Evolutionary conservation across 2,797 vertebrate species (phyloP), one percentile per base, ranked within the genome.

Genomic region (Enteromius thamalakanensis): DNA sequence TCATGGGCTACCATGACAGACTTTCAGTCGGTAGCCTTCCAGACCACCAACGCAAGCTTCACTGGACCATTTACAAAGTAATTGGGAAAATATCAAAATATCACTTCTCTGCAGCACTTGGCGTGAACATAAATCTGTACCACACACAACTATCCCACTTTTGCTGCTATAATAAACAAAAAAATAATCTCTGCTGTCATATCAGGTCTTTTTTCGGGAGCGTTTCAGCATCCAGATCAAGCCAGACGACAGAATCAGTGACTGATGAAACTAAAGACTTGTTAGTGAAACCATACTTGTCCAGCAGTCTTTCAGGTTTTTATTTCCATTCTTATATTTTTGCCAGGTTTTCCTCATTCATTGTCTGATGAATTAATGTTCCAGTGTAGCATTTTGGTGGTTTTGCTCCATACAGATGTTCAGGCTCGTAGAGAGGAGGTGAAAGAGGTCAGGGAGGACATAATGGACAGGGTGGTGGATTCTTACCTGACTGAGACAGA

Each of bases 401-500:
- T 8, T 77, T 69, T 82, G 19, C 81, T 78, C 5, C 4, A 17
- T 64, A 15, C 88, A 97, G 97, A 94, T n/a, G 86, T 90, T 17
- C 93, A 86, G 64, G 32, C 84, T 81, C 90, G 87, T 80, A 92
- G 78, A 88, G 88, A 93, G 40, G 87, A 90, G 3, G 34, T 86
- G 34, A 90, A 87, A 68, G 93, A 95, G 29, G 47, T 94, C 72
- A 92, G 90, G 45, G 93, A 96, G 58, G 92, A 93, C 19, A 93
- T 94, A 69, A 81, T 97, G 83, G 92, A 94, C 47, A 93, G 89
- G 72, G 76, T 74, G 3, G 87, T 95, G 72, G 90, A 96, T 9
- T 84, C 94, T 84, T 84, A 90, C 80, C 90, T 98, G 53, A 90
- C 91, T 0, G 97, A 97, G 89, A 96, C 96, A 0, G 95, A 96